Evolutionary conservation across 1,140 invertebrate genomes (phyloP), one percentile per base, ranked within the genome.

Genomic region (Cyphomyrmex costatus): DNA sequence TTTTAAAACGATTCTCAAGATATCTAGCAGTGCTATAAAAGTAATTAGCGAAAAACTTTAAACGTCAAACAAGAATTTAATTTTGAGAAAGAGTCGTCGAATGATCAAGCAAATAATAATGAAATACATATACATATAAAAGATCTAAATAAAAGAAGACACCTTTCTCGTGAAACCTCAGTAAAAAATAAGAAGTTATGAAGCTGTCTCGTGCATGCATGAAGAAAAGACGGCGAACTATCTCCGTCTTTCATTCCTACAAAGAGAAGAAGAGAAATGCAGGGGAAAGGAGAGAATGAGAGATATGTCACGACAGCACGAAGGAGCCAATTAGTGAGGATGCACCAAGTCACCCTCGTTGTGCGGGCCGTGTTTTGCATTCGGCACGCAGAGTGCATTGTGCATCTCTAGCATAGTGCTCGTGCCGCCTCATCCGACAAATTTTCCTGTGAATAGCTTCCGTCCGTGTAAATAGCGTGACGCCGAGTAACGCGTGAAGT

Each of bases 391-490:
- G 21, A 74, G 68, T 60, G 24, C 53, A 83, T 60, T 60, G 68
- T 83, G 79, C 68, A 73, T 83, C 53, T 33, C 68, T 60, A 68
- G 53, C 79, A 83, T 74, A 60, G 66, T 60, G 21, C 46, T 80
- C 30, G 68, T 68, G 79, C 36, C 68, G 53, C 30, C 79, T 83
- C 79, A 83, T 83, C 79, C 68, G 79, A 73, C 68, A 83, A 83
- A 83, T 83, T 83, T 83, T 83, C 79, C 68, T 36, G 53, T 60
- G 79, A 83, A 83, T 83, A 83, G 79, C 53, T 83, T 60, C 79
- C 68, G 68, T 83, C 68, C 56, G 79, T 60, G 68, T 83, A 83
- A 83, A 83, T 74, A 83, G 68, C 53, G 66, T 60, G 42, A 73
- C 51, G 66, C 66, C 30, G 51, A 49, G 78, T 21, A 36, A 60